Evolutionary conservation across 2,113 vertebrate genomes (phyloP), one percentile per base, ranked within the genome.

Genomic region (Cepphus grylle): DNA sequence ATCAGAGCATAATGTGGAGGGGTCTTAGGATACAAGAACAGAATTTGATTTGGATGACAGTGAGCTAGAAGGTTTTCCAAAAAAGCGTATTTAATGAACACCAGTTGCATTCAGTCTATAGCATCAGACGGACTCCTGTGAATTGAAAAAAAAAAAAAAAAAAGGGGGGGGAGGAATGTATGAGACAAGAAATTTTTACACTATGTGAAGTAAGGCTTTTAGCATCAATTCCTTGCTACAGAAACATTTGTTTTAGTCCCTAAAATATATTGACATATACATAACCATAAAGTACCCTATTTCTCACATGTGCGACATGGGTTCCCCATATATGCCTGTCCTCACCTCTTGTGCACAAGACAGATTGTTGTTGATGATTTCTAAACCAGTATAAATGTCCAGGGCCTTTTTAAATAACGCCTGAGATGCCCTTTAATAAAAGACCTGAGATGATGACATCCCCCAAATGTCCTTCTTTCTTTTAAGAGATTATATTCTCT

Each of bases 331-430:
- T 5, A 52, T 27, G 38, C 23, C 17, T 69, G 27, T 13, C 10
- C 10, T 8, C 23, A 52, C 10, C 29, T 59, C 43, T 49, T 52
- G 6, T 27, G 21, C 8, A 7, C 0, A 1, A 56, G 16, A 5
- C 49, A 65, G 6, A 56, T 50, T n/a, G 25, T 5, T 63, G 14
- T 9, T 81, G 30, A 11, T 61, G 71, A 66, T 15, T 84, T 73
- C 55, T 66, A 88, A 84, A 62, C 18, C 20, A 63, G 12, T 55
- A 38, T 50, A 19, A 40, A 40, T 36, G 20, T 25, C 11, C 49
- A 69, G 5, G 6, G 5, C 5, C 22, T n/a, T 76, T 88, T 86
- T n/a, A 88, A 66, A 11, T 21, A 70, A 82, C n/a, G 32, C 16
- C 42, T 58, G 63, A 73, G 21, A 26, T 81, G 5, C 6, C 19